A percentile compares a stretch with the other conserved stretches of the same genome.
Conservation (phyloP, 2,113 vertebrate species). For the Scytalopus superciliaris region DNA sequence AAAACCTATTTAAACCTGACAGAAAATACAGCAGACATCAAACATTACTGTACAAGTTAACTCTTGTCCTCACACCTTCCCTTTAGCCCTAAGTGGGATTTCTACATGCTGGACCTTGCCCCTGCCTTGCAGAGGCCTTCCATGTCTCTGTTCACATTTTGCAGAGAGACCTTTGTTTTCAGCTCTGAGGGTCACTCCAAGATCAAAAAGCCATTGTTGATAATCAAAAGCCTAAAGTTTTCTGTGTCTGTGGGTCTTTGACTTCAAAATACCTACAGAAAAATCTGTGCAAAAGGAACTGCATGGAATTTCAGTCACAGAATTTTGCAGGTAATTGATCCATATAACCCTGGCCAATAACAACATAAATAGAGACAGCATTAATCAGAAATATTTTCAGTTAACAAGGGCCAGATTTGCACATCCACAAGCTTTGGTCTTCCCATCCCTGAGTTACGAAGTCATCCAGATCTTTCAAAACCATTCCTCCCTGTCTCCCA, state of each 20-base stretch:
- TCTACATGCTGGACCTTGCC: background rate
- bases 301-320: background rate
- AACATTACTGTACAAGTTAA: background rate
- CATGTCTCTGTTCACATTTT: background rate
- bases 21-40: background rate
- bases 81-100: background rate
- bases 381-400: background rate
- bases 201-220: background rate
- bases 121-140: background rate
- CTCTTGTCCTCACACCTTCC: background rate
- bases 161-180: slow-evolving; percentile 9
- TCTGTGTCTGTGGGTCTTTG: background rate
- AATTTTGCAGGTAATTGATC: background rate
- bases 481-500: background rate
- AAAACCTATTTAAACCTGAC: background rate
- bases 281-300: background rate
- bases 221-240: slow-evolving; percentile 1
- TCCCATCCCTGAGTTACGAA: background rate
- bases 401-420: background rate
- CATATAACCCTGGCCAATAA: background rate
- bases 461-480: background rate
- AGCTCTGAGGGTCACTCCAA: background rate
- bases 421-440: background rate
- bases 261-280: background rate
- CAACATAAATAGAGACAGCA: background rate